Base-by-base conservation (phyloP, 2,113 vertebrate genomes). In the Oenanthe melanoleuca region DNA sequence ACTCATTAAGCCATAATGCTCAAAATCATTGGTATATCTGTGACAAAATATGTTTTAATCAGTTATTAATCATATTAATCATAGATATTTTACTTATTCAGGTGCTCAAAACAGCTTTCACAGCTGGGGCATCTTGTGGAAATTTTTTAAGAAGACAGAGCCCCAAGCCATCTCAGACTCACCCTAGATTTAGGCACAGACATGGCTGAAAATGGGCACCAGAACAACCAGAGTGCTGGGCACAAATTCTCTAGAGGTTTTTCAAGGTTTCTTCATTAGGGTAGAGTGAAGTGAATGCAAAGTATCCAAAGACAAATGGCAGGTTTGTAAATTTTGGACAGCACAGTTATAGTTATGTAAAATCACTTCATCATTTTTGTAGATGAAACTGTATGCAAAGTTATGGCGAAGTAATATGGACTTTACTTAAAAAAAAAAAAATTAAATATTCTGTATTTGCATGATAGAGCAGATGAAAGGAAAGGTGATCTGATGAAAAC, bases 21-120 rank as follows among this genome's bases (percentile, higher is more conserved):
- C 67, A 69, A 89, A 93, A 92, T 34, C n/a, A 77, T 80, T 85
- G 33, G 49, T 88, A 85, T 60, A 92, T 88, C 84, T 93, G 75
- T 72, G 86, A 64, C 33, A 90, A 56, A 82, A 82, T 34, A 80
- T 52, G 22, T 66, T 96, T 91, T 84, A 93, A 86, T 87, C 78
- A 63, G 65, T 22, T 53, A 52, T 64, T 78, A 42, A 21, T 52
- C 65, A 19, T n/a, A 87, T 94, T 80, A 91, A 55, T 75, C 55
- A 92, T 56, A 83, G 20, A n/a, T 60, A 50, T 86, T 91, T 95
- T 72, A 70, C 59, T 74, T 88, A 69, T 38, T 92, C 85, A 71
- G 52, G 65, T 82, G 80, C 47, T 87, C 52, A 80, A 90, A 81
- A 55, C 5, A 80, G 57, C 31, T 38, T 59, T 65, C 50, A 59